Evolutionary conservation across 2,113 vertebrate species (phyloP).

Genomic region (Gorsachius goisagi): DNA sequence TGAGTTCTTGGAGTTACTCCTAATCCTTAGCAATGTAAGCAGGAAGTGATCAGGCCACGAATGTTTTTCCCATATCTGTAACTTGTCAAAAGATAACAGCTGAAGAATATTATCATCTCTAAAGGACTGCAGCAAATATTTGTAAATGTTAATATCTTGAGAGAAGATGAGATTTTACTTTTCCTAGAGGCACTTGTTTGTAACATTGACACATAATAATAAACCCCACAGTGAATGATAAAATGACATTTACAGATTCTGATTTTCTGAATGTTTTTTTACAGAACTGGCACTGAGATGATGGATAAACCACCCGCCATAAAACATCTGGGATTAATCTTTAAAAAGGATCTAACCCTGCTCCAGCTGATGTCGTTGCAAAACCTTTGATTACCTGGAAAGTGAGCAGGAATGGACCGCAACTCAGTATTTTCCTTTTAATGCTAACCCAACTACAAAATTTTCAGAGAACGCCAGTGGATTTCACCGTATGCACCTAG

Average conservation of each 20-base stretch:
- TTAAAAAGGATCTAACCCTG: neutral
- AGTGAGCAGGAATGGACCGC: neutral
- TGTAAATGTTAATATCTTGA: slow-evolving; percentile 40
- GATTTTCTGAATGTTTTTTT: neutral
- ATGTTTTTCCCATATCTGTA: neutral
- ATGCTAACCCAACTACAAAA: neutral
- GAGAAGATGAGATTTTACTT: slow-evolving; percentile 19
- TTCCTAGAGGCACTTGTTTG: slow-evolving; percentile 25
- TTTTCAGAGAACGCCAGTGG: neutral
- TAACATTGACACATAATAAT: neutral
- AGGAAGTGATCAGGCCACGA: neutral
- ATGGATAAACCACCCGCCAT: neutral
- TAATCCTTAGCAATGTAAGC: neutral
- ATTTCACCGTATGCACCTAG: neutral
- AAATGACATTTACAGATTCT: slow-evolving; percentile 10
- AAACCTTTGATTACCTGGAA: neutral
- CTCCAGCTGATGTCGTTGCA: neutral
- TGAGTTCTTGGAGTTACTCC: neutral
- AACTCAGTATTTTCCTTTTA: neutral
- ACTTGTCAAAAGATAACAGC: slow-evolving; percentile 9
- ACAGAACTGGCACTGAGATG: neutral
- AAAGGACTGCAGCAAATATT: slow-evolving; percentile 33
- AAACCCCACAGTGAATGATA: neutral
- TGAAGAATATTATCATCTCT: neutral
- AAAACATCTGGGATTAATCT: neutral